Percentiles rank a stretch among this genome's conserved stretches.
Evolutionary conservation across 2,888 invertebrate genomes (phyloP).

Genomic region (Trissolcus japonicus): DNA sequence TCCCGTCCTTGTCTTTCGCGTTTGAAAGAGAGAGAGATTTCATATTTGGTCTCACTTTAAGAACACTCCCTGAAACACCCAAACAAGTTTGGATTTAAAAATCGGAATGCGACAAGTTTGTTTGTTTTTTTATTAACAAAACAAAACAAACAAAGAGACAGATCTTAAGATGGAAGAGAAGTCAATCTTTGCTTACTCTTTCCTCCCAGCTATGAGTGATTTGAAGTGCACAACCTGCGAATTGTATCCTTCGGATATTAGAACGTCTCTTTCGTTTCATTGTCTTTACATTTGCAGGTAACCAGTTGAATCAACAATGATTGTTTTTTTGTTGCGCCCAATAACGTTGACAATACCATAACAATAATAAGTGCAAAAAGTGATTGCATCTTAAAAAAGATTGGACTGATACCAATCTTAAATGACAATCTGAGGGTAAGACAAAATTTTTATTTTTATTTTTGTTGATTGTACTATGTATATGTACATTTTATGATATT

Average conservation of each 20-base stretch:
- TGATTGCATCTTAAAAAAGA: conserved; percentile 1
- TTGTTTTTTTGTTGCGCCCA: conserved; percentile 16
- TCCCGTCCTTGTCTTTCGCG: too few species aligned
- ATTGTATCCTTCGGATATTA: conserved; percentile 21
- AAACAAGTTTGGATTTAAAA: too few species aligned
- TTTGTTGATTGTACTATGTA: neutral
- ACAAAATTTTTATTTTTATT: neutral
- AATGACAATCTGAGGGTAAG: neutral
- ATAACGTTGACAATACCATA: conserved; percentile 25
- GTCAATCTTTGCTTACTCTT: conserved; percentile 17
- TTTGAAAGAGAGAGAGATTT: too few species aligned
- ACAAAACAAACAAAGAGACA: too few species aligned
- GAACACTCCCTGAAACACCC: too few species aligned
- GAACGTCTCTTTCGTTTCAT: conserved; percentile 4
- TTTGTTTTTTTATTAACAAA: too few species aligned
- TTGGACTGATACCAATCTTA: conserved; percentile 3
- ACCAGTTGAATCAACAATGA: too few species aligned
- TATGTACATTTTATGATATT: too few species aligned
- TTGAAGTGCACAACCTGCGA: conserved; percentile 17
- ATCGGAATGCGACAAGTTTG: too few species aligned
- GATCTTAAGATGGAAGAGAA: neutral
- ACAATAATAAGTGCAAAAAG: conserved; percentile 11
- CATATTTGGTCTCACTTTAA: too few species aligned
- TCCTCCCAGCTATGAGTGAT: conserved; percentile 13
- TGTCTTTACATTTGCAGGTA: conserved; percentile 28